phyloP scores from a whole-genome alignment of 2,113 vertebrate genomes.

The Trachemys scripta region DNA sequence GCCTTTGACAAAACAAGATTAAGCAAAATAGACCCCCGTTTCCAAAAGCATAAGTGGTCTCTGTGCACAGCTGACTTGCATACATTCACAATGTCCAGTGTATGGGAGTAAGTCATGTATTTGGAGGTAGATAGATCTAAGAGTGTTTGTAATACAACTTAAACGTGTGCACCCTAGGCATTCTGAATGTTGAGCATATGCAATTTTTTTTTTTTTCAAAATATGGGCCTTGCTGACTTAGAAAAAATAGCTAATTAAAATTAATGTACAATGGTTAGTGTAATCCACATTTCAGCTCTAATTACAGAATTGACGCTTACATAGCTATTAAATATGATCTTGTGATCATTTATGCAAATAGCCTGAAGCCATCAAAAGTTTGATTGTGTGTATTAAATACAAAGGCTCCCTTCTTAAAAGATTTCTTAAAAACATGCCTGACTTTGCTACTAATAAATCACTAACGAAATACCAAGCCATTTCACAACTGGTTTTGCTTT shows the following conservation, averaged over 20 bases:
- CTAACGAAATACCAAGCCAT: background rate
- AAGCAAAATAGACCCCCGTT: background rate
- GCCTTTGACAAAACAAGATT: fast-evolving
- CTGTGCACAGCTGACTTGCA: background rate
- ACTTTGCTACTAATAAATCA: background rate
- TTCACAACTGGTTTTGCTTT: background rate
- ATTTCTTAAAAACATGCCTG: background rate
- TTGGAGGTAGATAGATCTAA: no score
- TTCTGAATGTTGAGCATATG: background rate
- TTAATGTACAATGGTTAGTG: fast-evolving
- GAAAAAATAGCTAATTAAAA: background rate
- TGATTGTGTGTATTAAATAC: background rate
- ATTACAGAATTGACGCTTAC: background rate
- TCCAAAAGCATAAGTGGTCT: fast-evolving
- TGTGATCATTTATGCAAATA: background rate
- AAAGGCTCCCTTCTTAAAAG: background rate
- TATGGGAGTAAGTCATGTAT: background rate
- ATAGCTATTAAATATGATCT: background rate
- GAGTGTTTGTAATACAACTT: background rate
- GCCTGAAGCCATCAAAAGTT: background rate
- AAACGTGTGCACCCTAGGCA: no score
- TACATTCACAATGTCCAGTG: fast-evolving
- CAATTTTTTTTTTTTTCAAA: background rate
- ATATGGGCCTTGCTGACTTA: background rate
- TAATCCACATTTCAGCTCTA: background rate